These are phyloP conservation scores for Coregonus ussuriensis DNA, from an alignment of 2,797 vertebrate species.

Conservation along the genomic window DNA sequence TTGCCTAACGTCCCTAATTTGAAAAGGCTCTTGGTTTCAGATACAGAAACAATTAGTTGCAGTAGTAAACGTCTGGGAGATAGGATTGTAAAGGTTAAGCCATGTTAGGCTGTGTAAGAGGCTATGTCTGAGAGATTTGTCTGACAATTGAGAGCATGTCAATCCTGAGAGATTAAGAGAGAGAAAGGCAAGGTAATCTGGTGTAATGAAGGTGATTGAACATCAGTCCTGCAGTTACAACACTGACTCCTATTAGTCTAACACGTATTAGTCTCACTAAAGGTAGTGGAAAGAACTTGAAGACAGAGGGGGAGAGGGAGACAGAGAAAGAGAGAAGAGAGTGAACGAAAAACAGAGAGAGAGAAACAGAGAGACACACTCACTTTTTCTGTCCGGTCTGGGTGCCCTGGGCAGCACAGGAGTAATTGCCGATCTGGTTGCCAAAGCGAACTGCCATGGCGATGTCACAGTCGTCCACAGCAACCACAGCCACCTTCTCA, in stretches of 20 bases:
- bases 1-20: conserved; percentile 26
- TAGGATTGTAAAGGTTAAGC: conserved; percentile 4
- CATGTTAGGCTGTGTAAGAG: conserved; percentile 6
- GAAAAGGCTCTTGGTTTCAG: conserved; percentile 21
- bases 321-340: not conserved
- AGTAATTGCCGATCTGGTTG: conserved; percentile 90
- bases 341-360: not conserved
- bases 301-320: not conserved
- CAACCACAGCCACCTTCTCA: conserved; percentile 96
- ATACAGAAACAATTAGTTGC: conserved; percentile 39
- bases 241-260: not conserved
- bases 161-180: conserved; percentile 34
- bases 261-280: not conserved
- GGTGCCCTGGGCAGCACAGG: conserved; percentile 94
- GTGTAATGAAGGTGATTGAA: conserved; percentile 28
- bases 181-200: conserved; percentile 24
- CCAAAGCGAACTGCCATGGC: conserved; percentile 93
- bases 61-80: conserved; percentile 23
- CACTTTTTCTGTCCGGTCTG: conserved; percentile 97
- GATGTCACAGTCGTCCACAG: conserved; percentile 94
- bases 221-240: not conserved
- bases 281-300: not conserved
- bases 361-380: conserved; percentile 36
- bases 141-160: not conserved
- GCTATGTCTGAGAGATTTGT: not conserved